Conservation (phyloP, 2,113 vertebrate species). For the Hydropotes inermis region DNA sequence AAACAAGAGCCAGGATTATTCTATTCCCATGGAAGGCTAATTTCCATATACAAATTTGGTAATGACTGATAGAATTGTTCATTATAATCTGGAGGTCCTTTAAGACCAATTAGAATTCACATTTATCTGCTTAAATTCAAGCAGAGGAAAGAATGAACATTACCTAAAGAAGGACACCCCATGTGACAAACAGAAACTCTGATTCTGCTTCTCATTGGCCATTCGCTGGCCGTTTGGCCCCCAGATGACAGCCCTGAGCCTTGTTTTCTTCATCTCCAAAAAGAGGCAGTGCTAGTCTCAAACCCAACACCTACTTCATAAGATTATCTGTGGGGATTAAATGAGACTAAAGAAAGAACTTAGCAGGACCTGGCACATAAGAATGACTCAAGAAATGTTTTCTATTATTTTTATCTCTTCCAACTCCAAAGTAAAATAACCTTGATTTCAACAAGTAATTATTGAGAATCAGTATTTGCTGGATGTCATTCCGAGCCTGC, state of each 20-base stretch:
- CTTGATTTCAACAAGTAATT: conserved; percentile 15
- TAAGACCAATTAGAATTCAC: not conserved
- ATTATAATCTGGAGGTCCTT: not conserved
- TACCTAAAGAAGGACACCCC: not conserved
- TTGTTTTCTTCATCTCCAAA: not conserved
- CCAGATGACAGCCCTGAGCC: not conserved
- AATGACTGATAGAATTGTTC: not conserved
- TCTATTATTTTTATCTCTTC: not conserved
- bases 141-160: not conserved
- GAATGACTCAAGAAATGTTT: not conserved
- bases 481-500: not conserved
- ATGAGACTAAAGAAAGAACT: not conserved
- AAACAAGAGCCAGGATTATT: not conserved
- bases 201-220: not conserved
- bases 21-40: not conserved
- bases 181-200: not conserved
- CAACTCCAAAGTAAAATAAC: not conserved
- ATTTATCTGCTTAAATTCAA: not conserved
- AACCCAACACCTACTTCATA: not conserved
- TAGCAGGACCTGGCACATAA: not conserved
- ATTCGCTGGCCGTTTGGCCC: not conserved
- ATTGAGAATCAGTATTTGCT: not conserved
- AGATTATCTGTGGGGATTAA: not conserved
- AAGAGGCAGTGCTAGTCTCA: not conserved
- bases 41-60: not conserved